These are phyloP conservation scores for Cephalopholis sonnerati DNA, from an alignment of 2,113 vertebrate species.

Conservation along the genomic window DNA sequence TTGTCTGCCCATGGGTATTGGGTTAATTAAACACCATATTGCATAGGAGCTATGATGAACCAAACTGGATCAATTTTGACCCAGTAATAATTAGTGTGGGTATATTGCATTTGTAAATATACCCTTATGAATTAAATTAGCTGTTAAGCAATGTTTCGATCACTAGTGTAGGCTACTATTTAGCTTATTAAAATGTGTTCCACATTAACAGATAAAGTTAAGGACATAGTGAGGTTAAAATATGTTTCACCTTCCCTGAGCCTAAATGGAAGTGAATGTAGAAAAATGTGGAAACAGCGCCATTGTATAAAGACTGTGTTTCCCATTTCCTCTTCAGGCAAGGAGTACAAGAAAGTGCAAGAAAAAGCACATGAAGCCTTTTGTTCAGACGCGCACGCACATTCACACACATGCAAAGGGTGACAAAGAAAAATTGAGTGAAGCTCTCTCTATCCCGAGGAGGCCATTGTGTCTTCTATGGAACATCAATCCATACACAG, in stretches of 20 bases:
- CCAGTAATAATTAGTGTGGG: no score
- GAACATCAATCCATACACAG: conserved; percentile 35
- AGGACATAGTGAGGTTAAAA: neutral
- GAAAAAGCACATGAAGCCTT: neutral
- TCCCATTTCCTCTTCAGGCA: neutral
- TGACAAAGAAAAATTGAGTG: conserved; percentile 34
- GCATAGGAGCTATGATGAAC: no score
- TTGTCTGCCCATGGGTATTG: no score
- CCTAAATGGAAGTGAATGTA: neutral
- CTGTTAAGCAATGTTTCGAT: no score
- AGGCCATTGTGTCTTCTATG: conserved; percentile 24
- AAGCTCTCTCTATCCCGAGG: conserved; percentile 13
- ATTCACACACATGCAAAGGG: conserved; percentile 9
- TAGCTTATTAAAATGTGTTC: no score
- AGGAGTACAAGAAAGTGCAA: neutral
- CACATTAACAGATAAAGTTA: neutral
- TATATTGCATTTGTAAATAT: no score
- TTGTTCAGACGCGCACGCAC: conserved; percentile 8
- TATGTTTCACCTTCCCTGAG: neutral
- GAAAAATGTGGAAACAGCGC: neutral
- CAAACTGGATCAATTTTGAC: no score
- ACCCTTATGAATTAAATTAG: no score
- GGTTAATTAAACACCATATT: no score
- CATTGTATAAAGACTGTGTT: neutral
- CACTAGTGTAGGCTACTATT: no score